Evolutionary conservation across 2,797 vertebrate genomes (phyloP), one percentile per base, ranked within the genome.

Genomic region (Alfaro cultratus): DNA sequence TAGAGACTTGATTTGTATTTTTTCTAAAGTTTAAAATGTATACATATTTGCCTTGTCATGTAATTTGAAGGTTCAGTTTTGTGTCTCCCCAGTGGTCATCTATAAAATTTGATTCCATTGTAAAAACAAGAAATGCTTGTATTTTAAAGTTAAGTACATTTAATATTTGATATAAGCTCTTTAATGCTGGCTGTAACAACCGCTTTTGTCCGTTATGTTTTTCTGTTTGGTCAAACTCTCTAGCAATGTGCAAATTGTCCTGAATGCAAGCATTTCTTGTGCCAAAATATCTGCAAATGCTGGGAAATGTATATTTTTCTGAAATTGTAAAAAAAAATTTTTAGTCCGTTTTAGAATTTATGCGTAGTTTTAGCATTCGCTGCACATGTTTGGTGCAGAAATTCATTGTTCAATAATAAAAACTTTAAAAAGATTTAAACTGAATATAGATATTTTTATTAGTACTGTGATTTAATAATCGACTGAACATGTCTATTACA

Each of bases 351-450:
- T 85, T 93, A 92, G 90, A 90, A 91, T 95, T 91, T 76, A 89
- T 94, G 85, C 86, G 87, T 96, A 95, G 94, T 90, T 92, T 89
- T 93, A 93, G 92, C 85, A 91, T 90, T 90, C 71, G 39, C 88
- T 93, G 93, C 94, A 95, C 93, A 80, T 5, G n/a, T 75, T 95
- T 88, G 88, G 95, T 95, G 94, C 88, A 84, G 76, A 93, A 74
- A 93, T 94, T 91, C 92, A 94, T 96, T 97, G 95, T 95, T 95
- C 94, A 96, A 96, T 97, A 95, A 96, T 95, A 94, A 94, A 85
- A 49, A 23, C 8, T 47, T 86, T 34, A 2, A 64, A 73, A 57
- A 76, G 81, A 51, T 0, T 62, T 36, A 11, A 77, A 18, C 36
- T 4, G 10, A 53, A 53, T 60, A 7, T 41, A 0, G 1, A 49